Base-by-base conservation (phyloP, 2,888 invertebrate species). In the Spodoptera littoralis region DNA sequence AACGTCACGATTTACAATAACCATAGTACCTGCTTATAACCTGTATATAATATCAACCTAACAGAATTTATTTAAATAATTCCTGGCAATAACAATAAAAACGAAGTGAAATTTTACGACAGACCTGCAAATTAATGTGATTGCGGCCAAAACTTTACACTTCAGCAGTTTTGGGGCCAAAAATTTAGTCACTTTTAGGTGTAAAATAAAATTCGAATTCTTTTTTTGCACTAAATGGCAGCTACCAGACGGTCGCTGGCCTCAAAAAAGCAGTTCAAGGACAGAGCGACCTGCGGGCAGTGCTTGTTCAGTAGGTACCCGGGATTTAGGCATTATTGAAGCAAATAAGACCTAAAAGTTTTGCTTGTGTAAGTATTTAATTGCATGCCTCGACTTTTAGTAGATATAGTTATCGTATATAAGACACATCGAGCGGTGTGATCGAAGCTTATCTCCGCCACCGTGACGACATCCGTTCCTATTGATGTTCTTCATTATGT, bases 191-290 rank as follows among this genome's bases (percentile, higher is more conserved):
- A 42, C 64, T 64, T 67, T 65, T 45, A 65, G 60, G 64, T 70
- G 72, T 70, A 49, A 73, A 79, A 65, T 68, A 68, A 70, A 67
- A 64, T 68, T 46, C 18, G 44, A 43, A 63, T 60, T 51, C 46
- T 54, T 61, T 76, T 64, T 63, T 51, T 59, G 46, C 58, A 50
- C 41, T 59, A 65, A 63, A 67, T 59, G 59, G 48, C 48, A 54
- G 36, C 55, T 22, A 58, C 64, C 60, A 81, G 82, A 80, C 80
- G 77, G 81, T 80, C 80, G 73, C 44, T 73, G 82, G 27, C 82
- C 81, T 73, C 62, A 56, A 73, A 72, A 71, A 82, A 76, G 47
- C 60, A 68, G 67, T 82, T 77, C 65, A 79, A 84, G 82, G 82
- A 49, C 76, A 69, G 24, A 43, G 43, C 60, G 73, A 64, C 66